Conservation (phyloP, 37 sponge, comb jelly and placozoan species). For the Axinella damicornis region DNA sequence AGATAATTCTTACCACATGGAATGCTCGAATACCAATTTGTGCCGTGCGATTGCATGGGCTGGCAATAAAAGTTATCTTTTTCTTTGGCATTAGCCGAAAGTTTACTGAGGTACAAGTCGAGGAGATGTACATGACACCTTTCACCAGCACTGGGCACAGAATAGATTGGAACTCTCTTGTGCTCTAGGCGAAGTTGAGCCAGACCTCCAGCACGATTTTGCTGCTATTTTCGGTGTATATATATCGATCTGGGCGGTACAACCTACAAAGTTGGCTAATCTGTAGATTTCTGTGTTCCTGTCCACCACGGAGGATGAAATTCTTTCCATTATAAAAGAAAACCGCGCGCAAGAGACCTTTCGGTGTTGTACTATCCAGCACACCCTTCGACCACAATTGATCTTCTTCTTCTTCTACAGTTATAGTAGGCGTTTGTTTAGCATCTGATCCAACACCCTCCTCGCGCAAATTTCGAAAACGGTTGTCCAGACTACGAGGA, state of each 20-base stretch:
- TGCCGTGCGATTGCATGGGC: neutral
- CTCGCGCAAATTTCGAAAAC: neutral
- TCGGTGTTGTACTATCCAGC: neutral
- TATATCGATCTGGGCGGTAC: slow-evolving; percentile 16
- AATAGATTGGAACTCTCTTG: no score
- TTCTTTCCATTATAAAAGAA: slow-evolving; percentile 33
- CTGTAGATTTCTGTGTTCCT: slow-evolving; percentile 27
- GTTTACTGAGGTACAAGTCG: slow-evolving; percentile 29
- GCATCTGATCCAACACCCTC: neutral
- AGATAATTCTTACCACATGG: slow-evolving; percentile 10
- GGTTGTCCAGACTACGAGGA: neutral
- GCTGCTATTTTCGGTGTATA: slow-evolving; percentile 23
- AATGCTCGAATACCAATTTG: neutral
- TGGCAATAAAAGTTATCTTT: neutral
- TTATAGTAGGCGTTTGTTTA: neutral
- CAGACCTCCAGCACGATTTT: slow-evolving; percentile 27
- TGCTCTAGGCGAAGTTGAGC: neutral
- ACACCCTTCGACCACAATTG: neutral
- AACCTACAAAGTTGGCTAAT: slow-evolving; percentile 7
- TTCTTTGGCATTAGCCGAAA: neutral
- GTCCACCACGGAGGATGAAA: slow-evolving; percentile 20
- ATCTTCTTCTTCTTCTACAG: neutral
- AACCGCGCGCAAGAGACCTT: slow-evolving; percentile 7
- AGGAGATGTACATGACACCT: slow-evolving; percentile 22
- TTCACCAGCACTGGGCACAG: slow-evolving; percentile 4